Base-by-base conservation (phyloP, 2,113 vertebrate genomes). In the Artemisiospiza belli region DNA sequence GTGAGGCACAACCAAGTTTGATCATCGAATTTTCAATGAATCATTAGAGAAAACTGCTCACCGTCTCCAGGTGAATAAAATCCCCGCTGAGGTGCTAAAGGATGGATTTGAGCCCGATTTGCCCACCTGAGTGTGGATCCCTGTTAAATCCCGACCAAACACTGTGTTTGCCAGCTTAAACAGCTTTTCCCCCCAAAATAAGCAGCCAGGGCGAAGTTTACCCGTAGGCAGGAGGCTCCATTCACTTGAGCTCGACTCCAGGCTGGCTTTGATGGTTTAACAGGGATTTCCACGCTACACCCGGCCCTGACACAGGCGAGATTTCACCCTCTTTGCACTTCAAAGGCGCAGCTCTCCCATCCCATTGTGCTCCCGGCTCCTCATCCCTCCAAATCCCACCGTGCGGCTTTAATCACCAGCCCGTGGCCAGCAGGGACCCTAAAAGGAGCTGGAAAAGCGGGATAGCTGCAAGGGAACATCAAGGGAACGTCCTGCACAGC, bases 321-420 rank as follows among this genome's bases (percentile, higher is more conserved):
- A 95, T 96, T 96, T 96, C 96, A 90, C 46, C 85, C 90, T 94
- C 78, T 76, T 51, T 64, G 92, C 95, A 86, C 95, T 96, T 92
- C 96, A 96, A 92, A 96, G 95, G 21, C n/a, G 16, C 63, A 18
- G 82, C 84, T 63, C 52, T 30, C 28, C 89, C 80, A 37, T 72
- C 83, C 83, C 80, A 49, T 81, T 77, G 90, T 70, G 80, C 64
- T 92, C 88, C 68, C 15, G 20, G 7, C 47, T 46, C 14, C 25
- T 77, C 79, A 89, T 77, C 88, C 88, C 57, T 89, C 70, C 35
- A 59, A 66, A 81, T 83, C n/a, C 47, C 57, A 51, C 27, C 30
- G 1, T 15, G 73, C 73, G 66, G 90, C 82, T 90, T 5, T 16
- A 12, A 81, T 3, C 17, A 12, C 30, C 82, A 89, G 75, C 54